Base-by-base conservation (phyloP, 2,797 vertebrate species). In the Bradypus variegatus region DNA sequence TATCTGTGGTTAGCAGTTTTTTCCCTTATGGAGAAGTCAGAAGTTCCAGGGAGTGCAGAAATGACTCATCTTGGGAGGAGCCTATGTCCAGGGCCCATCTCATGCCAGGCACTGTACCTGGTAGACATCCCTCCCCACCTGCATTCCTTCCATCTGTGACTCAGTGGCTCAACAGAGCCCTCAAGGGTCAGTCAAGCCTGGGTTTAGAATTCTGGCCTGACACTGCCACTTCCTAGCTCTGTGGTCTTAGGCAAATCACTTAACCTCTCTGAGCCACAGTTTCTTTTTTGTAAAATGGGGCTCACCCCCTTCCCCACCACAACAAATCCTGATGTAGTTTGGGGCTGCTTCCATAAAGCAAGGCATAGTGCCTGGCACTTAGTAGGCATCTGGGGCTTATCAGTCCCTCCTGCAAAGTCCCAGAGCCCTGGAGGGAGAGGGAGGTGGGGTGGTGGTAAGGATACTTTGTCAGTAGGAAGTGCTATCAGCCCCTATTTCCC, bases 11-110 rank as follows among this genome's bases (percentile, higher is more conserved):
- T 31, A 21, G 89, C 79, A 76, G 78, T 38, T 62, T 36, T 60
- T 55, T 72, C 48, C 36, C 38, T n/a, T n/a, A 9, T 21, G 13
- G 67, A 75, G 45, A 65, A 31, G 48, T 50, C 64, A 18, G 23
- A 67, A 67, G 80, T 65, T 8, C 38, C 38, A 21, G 21, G 31
- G 45, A 29, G 64, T 38, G 18, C 38, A 27, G 77, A 62, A 25
- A 9, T 8, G 31, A 86, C 64, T 50, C 41, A 5, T 82, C 31
- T 0, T 33, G 23, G 53, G 16, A 9, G 27, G n/a, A 18, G 41
- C 23, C 11, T 6, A 2, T 0, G 2, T 10, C 21, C 3, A 11
- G 6, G 1, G 62, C 76, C 11, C 1, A 1, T 29, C 6, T 31
- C 38, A 2, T 1, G 16, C 38, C 64, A 9, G 55, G 31, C 3